Conservation (phyloP, 1,140 invertebrate species). For the Drosophila pectinifera region DNA sequence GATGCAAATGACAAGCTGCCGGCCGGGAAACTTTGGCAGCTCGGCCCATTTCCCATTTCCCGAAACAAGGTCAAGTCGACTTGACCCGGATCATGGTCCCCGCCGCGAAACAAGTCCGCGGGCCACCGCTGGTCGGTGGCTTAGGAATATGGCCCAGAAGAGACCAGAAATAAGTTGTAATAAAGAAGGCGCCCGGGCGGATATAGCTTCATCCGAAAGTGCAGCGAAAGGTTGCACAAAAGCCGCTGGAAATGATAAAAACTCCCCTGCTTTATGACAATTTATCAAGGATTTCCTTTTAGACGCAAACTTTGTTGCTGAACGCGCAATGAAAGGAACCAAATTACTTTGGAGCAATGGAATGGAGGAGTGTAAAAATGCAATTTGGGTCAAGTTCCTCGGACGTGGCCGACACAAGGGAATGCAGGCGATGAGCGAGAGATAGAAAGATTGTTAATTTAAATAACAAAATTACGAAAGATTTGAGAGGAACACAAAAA, state of each 20-base stretch:
- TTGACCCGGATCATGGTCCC: slow-evolving; percentile 21
- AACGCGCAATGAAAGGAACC: slow-evolving; percentile 11
- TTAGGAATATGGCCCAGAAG: slow-evolving; percentile 4
- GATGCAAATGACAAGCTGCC: slow-evolving; percentile 50
- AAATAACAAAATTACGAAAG: slow-evolving; percentile 14
- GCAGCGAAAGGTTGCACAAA: slow-evolving; percentile 39
- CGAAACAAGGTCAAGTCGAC: slow-evolving; percentile 9
- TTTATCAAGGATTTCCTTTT: slow-evolving; percentile 43
- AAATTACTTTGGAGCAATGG: slow-evolving; percentile 17
- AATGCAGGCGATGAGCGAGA: neutral
- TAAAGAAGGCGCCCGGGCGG: slow-evolving; percentile 1
- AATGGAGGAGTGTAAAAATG: slow-evolving; percentile 32
- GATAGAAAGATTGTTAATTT: slow-evolving; percentile 17
- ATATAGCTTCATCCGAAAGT: slow-evolving; percentile 26
- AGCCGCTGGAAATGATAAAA: slow-evolving; percentile 28
- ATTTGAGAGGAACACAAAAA: neutral
- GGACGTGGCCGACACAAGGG: neutral
- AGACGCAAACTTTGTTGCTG: slow-evolving; percentile 33
- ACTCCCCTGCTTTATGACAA: slow-evolving; percentile 30
- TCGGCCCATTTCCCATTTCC: slow-evolving; percentile 16
- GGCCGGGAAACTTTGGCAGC: slow-evolving; percentile 36
- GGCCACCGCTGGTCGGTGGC: slow-evolving; percentile 24
- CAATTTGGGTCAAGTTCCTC: slow-evolving; percentile 34
- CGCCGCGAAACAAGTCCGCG: neutral
- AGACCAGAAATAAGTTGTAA: slow-evolving; percentile 19